A percentile compares a stretch with the other conserved stretches of the same genome.
Evolutionary conservation across 2,113 vertebrate genomes (phyloP).

Genomic region (Xyrauchen texanus): DNA sequence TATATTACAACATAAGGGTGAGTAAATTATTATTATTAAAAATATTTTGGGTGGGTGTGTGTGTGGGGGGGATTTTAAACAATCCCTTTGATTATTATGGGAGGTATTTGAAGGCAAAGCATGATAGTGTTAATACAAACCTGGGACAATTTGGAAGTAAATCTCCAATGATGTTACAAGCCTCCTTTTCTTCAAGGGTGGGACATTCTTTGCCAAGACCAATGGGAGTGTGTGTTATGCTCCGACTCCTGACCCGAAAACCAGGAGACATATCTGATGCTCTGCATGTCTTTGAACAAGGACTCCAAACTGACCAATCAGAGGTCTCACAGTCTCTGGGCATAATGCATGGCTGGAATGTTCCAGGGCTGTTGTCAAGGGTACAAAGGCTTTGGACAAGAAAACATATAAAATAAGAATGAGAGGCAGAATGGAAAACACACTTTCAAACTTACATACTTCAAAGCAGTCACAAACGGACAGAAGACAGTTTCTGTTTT

Average conservation of each 20-base stretch:
- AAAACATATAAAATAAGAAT: constrained; percentile 34
- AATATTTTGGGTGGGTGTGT: too few species aligned
- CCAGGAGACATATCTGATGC: constrained; percentile 78
- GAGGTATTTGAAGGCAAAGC: not conserved
- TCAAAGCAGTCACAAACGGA: not conserved
- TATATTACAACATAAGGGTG: too few species aligned
- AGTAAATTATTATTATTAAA: too few species aligned
- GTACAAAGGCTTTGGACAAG: constrained; percentile 78
- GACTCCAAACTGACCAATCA: constrained; percentile 88
- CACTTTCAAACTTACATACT: not conserved
- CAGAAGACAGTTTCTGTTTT: not conserved
- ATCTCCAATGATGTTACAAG: constrained; percentile 78
- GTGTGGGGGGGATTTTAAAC: too few species aligned
- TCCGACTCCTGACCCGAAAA: constrained; percentile 80
- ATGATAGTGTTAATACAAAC: constrained; percentile 67
- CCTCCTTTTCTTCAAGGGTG: constrained; percentile 84
- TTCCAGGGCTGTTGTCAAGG: constrained; percentile 77
- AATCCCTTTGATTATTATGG: not conserved
- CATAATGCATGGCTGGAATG: constrained; percentile 83
- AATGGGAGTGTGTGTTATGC: constrained; percentile 73
- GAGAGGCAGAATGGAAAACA: not conserved
- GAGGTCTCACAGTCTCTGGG: constrained; percentile 83
- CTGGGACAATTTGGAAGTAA: constrained; percentile 85
- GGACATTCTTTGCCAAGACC: constrained; percentile 80
- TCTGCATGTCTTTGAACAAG: constrained; percentile 83